A percentile compares a stretch with the other conserved stretches of the same genome.
Evolutionary conservation across 2,797 vertebrate genomes (phyloP).

Genomic region (Sebastes minor): DNA sequence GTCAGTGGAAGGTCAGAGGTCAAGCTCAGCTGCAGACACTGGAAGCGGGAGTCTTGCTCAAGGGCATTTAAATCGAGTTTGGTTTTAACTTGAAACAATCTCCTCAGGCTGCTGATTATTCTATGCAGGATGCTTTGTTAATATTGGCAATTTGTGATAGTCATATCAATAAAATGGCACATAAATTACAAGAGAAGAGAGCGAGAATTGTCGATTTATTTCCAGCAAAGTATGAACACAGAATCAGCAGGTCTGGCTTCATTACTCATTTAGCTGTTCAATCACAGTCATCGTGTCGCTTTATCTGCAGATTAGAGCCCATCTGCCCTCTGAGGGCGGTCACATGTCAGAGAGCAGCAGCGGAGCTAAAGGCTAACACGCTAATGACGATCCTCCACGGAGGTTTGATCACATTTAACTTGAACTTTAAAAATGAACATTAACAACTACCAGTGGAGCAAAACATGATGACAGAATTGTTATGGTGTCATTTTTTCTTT

Average conservation of each 20-base stretch:
- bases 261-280: constrained; percentile 27
- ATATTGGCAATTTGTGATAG: not conserved
- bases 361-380: not conserved
- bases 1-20: not conserved
- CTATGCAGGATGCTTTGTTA: not conserved
- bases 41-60: not conserved
- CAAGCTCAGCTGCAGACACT: not conserved
- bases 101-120: not conserved
- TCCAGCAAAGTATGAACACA: not conserved
- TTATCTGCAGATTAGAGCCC: constrained; percentile 45
- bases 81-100: not conserved
- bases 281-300: constrained; percentile 24
- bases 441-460: not conserved
- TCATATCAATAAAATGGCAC: not conserved
- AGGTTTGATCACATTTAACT: not conserved
- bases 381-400: not conserved
- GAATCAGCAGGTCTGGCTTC: constrained; percentile 5
- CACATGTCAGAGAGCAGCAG: constrained; percentile 1
- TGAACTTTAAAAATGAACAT: not conserved
- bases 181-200: not conserved
- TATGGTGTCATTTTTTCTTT: not conserved
- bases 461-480: not conserved
- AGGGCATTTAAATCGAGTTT: not conserved
- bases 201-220: not conserved
- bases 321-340: constrained; percentile 23